These are phyloP conservation scores for Cremastinae sp. DNA, from an alignment of 2,888 invertebrate species.

Conservation along the genomic window DNA sequence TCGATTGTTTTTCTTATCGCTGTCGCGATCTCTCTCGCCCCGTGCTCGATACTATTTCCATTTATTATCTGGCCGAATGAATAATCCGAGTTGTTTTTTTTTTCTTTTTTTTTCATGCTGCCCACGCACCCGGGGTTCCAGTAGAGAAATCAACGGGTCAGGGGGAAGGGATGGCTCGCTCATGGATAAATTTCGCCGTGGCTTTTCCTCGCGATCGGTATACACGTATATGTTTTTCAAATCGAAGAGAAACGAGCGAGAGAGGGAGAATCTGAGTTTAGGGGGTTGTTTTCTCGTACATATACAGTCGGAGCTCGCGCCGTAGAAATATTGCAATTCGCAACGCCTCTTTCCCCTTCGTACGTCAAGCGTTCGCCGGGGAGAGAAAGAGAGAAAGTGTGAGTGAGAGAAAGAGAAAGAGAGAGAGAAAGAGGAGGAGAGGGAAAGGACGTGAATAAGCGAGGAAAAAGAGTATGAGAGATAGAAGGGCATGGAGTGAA, in stretches of 20 bases:
- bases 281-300: conserved; percentile 32
- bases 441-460: neutral
- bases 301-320: conserved; percentile 40
- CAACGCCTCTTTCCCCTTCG: conserved; percentile 34
- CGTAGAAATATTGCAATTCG: conserved; percentile 62
- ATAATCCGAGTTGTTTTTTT: conserved; percentile 36
- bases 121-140: conserved; percentile 30
- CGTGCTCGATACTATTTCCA: neutral
- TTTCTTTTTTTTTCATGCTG: conserved; percentile 15
- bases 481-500: conserved; percentile 21
- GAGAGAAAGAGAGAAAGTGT: conserved; percentile 22
- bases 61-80: conserved; percentile 41
- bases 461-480: conserved; percentile 29
- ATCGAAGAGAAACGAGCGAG: conserved; percentile 17
- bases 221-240: neutral
- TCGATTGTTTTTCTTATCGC: neutral
- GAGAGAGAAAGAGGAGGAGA: conserved; percentile 31
- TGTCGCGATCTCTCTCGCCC: neutral
- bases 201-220: conserved; percentile 20
- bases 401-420: conserved; percentile 23
- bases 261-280: conserved; percentile 12
- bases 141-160: conserved; percentile 55
- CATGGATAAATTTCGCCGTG: conserved; percentile 39
- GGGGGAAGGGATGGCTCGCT: conserved; percentile 22
- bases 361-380: conserved; percentile 33